These are phyloP conservation scores for Zosterops borbonicus DNA, from an alignment of 2,113 vertebrate genomes.

Conservation along the genomic window DNA sequence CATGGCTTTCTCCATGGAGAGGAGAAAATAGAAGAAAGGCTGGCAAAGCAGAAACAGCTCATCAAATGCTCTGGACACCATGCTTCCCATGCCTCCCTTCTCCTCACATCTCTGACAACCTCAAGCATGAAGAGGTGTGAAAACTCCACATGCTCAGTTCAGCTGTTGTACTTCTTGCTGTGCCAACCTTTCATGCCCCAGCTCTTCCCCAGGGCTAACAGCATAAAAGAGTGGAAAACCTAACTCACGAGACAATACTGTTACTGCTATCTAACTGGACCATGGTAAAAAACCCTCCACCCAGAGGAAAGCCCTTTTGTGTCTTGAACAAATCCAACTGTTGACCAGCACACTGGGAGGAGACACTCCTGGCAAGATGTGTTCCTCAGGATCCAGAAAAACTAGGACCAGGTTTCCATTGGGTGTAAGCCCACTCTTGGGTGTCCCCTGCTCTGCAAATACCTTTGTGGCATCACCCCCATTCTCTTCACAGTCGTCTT, in stretches of 20 bases:
- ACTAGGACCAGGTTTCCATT: not conserved
- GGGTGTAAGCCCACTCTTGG: not conserved
- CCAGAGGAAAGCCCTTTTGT: not conserved
- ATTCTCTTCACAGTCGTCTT: not conserved
- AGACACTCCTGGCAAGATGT: not conserved
- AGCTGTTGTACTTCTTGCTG: not conserved
- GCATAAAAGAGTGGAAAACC: not conserved
- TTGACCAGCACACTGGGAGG: not conserved
- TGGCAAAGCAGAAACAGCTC: slow-evolving; percentile 10
- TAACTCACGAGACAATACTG: not conserved
- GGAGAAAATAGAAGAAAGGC: not conserved
- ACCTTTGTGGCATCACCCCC: not conserved
- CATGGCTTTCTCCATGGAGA: not conserved
- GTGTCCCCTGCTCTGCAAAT: not conserved
- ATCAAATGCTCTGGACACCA: not conserved
- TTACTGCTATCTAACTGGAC: not conserved
- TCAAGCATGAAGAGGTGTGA: not conserved
- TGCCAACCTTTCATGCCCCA: not conserved
- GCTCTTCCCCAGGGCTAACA: not conserved
- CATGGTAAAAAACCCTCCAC: not conserved
- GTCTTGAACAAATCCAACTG: not conserved
- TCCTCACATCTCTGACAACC: not conserved
- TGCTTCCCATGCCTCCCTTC: not conserved
- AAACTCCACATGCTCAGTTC: not conserved
- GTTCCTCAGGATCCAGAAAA: not conserved